Evolutionary conservation across 1,140 invertebrate species (phyloP).

Genomic region (Cryptotermes secundus): DNA sequence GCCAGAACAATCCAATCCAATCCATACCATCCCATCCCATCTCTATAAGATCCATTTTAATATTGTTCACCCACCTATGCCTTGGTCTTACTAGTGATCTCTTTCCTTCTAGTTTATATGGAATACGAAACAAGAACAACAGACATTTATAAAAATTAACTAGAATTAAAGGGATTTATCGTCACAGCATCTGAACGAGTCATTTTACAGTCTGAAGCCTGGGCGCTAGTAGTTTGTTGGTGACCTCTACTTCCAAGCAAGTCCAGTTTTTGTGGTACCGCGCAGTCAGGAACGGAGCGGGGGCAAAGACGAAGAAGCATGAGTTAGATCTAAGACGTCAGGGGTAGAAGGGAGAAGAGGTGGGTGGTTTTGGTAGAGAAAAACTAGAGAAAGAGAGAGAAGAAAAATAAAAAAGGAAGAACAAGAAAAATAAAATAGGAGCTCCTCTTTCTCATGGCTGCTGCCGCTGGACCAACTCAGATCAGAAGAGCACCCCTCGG

Average conservation of each 20-base stretch:
- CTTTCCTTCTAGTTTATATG: too few species aligned
- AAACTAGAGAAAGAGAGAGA: neutral
- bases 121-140: too few species aligned
- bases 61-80: too few species aligned
- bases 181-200: too few species aligned
- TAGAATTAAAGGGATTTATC: too few species aligned
- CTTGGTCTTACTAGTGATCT: too few species aligned
- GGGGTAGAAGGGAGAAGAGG: neutral
- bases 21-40: too few species aligned
- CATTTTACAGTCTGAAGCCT: too few species aligned
- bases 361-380: neutral
- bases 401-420: neutral
- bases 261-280: conserved; percentile 14
- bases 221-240: neutral
- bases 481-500: neutral
- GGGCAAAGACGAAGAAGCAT: neutral
- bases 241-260: neutral
- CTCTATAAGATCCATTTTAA: too few species aligned
- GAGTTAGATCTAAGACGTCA: neutral
- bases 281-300: conserved; percentile 1
- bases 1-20: too few species aligned
- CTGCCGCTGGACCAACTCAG: neutral
- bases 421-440: neutral
- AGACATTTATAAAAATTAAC: too few species aligned
- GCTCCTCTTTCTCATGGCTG: neutral